Percentiles rank a stretch among this genome's conserved stretches.
phyloP scores from a whole-genome alignment of 2,888 invertebrate species.

The Mylabris sibirica region DNA sequence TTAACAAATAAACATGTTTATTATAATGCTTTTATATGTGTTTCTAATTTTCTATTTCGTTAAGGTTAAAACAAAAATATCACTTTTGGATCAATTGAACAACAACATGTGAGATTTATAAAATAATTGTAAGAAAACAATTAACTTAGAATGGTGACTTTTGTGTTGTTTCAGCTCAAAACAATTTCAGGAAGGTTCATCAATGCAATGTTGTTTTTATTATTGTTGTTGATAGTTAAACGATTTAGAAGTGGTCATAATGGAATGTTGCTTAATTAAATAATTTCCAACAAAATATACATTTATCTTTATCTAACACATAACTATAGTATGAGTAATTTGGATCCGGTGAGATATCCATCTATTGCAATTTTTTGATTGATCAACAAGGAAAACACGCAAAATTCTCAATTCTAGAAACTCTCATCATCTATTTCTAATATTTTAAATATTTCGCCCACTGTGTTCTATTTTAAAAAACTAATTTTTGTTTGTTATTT shows the following conservation, averaged over 20 bases:
- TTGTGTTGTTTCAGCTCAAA: too few relatives aligned
- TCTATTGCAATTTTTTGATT: background rate
- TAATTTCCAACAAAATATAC: background rate
- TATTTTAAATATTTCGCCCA: background rate
- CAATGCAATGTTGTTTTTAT: background rate
- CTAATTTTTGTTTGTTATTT: background rate
- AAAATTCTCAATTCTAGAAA: background rate
- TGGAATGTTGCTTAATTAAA: constrained; percentile 8
- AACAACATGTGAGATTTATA: too few relatives aligned
- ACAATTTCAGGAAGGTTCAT: background rate
- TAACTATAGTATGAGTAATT: background rate
- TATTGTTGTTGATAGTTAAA: background rate
- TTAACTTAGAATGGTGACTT: too few relatives aligned
- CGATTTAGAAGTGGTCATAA: constrained; percentile 1
- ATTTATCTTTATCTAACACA: background rate
- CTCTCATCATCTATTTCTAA: background rate
- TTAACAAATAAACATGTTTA: constrained; percentile 6
- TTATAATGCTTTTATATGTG: background rate
- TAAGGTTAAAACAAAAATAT: too few relatives aligned
- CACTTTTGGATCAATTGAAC: too few relatives aligned
- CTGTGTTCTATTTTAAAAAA: background rate
- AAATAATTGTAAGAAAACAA: too few relatives aligned
- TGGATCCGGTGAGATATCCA: background rate
- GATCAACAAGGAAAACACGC: background rate
- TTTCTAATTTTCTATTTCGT: too few relatives aligned